Evolutionary conservation across 2,113 vertebrate species (phyloP).

Genomic region (Terrapene triunguis): DNA sequence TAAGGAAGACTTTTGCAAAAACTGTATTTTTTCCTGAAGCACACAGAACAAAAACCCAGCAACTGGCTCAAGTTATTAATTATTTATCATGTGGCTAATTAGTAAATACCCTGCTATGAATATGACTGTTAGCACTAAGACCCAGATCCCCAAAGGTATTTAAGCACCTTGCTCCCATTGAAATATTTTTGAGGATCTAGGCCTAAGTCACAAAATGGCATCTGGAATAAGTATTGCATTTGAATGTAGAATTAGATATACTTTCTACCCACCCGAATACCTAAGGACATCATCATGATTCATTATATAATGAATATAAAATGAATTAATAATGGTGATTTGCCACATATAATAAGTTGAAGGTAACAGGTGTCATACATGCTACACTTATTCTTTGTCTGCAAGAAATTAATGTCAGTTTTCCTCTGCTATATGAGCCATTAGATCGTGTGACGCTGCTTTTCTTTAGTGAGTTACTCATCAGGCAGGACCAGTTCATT

Average conservation of each 20-base stretch:
- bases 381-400: neutral
- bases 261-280: neutral
- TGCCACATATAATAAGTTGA: neutral
- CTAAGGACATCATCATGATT: neutral
- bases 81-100: conserved; percentile 22
- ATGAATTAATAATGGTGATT: neutral
- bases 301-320: neutral
- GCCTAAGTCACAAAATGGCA: neutral
- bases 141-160: neutral
- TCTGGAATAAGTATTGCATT: conserved; percentile 11
- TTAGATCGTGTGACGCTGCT: neutral
- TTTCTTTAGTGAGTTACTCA: neutral
- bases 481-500: neutral
- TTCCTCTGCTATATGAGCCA: neutral
- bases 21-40: neutral
- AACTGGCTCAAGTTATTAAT: conserved; percentile 21
- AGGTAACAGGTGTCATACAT: neutral
- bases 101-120: neutral
- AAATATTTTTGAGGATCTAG: neutral
- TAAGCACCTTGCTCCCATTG: neutral
- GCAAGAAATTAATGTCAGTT: neutral
- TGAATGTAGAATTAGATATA: neutral
- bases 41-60: neutral
- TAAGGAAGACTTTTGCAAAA: conserved; percentile 19
- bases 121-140: neutral